These are phyloP conservation scores for Ornithoptera priamus DNA, from an alignment of 2,888 invertebrate species.

Conservation along the genomic window DNA sequence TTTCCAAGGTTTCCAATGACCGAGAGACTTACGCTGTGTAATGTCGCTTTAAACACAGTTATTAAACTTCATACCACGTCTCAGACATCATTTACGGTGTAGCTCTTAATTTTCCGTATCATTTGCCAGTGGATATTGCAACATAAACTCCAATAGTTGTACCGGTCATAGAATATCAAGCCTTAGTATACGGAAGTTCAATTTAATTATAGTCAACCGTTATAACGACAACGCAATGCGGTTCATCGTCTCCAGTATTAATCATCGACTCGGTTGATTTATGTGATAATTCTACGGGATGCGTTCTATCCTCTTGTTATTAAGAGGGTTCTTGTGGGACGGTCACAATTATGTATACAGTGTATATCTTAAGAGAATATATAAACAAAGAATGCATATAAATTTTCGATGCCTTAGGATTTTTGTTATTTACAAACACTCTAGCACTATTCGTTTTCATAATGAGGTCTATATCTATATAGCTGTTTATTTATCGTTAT, in stretches of 20 bases:
- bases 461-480: not conserved
- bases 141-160: slow-evolving; percentile 39
- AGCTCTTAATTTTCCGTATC: slow-evolving; percentile 45
- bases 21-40: slow-evolving; percentile 1
- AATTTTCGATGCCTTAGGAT: not conserved
- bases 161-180: slow-evolving; percentile 39
- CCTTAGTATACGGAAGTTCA: slow-evolving; percentile 65
- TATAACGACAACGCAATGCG: slow-evolving; percentile 65
- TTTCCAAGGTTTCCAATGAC: not conserved
- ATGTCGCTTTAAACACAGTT: slow-evolving; percentile 18
- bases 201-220: slow-evolving; percentile 75
- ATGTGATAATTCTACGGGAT: slow-evolving; percentile 71
- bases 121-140: slow-evolving; percentile 23
- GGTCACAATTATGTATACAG: not conserved
- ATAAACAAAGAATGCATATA: not conserved
- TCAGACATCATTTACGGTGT: slow-evolving; percentile 40
- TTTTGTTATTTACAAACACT: not conserved
- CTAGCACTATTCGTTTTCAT: too few relatives aligned
- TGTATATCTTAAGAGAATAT: not conserved
- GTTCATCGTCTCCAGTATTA: slow-evolving; percentile 65
- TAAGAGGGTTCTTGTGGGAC: slow-evolving; percentile 48
- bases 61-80: slow-evolving; percentile 28
- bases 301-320: slow-evolving; percentile 56
- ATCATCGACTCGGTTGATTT: slow-evolving; percentile 71
- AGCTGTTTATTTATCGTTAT: too few relatives aligned